Conservation (phyloP, 2,888 invertebrate genomes). For the Drosophila dives region DNA sequence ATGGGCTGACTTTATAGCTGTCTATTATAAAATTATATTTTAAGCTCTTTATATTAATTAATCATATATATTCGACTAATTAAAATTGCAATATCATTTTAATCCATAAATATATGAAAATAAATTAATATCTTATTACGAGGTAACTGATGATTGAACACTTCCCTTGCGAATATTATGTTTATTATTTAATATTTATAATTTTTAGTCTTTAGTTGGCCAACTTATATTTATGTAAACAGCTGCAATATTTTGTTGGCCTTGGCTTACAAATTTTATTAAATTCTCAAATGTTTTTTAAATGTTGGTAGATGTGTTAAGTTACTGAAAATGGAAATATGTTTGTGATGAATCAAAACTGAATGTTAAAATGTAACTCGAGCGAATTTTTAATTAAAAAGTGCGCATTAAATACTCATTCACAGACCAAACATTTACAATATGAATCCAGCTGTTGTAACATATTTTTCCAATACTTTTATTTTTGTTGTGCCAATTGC, state of each 20-base stretch:
- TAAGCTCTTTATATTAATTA: not conserved
- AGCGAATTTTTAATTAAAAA: not conserved
- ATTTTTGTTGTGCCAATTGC: not conserved
- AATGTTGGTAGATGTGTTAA: not conserved
- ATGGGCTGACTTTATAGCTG: not conserved
- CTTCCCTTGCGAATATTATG: not conserved
- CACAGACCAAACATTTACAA: constrained; percentile 2
- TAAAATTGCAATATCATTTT: not conserved
- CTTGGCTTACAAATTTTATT: not conserved
- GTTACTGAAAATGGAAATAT: not conserved
- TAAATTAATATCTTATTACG: not conserved
- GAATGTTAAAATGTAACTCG: not conserved
- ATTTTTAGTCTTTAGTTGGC: not conserved
- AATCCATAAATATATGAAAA: not conserved
- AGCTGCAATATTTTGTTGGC: not conserved
- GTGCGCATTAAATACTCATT: not conserved
- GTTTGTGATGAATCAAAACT: not conserved
- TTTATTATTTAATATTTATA: not conserved
- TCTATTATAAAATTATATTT: not conserved
- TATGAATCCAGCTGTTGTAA: not conserved
- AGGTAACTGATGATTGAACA: not conserved
- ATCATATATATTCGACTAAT: not conserved
- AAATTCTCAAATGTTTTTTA: not conserved
- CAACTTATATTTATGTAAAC: constrained; percentile 2
- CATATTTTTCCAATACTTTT: constrained; percentile 24